Evolutionary conservation across 1,140 invertebrate genomes (phyloP).

Genomic region (Cyclina sinensis): DNA sequence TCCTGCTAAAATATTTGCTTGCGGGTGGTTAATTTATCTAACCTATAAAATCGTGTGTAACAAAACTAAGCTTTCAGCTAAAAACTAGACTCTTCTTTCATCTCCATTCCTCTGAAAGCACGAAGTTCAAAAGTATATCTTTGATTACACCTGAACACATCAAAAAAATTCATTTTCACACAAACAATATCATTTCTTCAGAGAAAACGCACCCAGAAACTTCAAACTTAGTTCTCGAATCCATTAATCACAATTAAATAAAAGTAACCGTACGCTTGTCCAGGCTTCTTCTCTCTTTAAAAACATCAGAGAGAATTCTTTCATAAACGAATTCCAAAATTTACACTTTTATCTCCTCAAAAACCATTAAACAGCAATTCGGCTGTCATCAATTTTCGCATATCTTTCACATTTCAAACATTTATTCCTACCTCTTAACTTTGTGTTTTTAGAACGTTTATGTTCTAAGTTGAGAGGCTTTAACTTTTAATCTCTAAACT

Average conservation of each 20-base stretch:
- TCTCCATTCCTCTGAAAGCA: background rate
- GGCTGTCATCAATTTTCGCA: conserved; percentile 18
- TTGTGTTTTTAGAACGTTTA: conserved; percentile 19
- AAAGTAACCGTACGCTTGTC: conserved; percentile 7
- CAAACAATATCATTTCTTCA: background rate
- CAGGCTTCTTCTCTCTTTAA: conserved; percentile 7
- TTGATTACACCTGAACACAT: background rate
- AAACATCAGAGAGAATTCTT: conserved; percentile 24
- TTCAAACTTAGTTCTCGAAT: conserved; percentile 4
- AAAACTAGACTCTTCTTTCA: conserved; percentile 11
- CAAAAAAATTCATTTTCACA: background rate
- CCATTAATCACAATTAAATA: conserved; percentile 35
- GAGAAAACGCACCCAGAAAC: conserved; percentile 7
- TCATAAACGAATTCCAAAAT: conserved; percentile 44
- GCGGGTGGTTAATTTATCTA: conserved; percentile 10
- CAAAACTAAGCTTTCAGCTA: background rate
- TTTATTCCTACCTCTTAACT: background rate
- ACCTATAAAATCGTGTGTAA: conserved; percentile 2
- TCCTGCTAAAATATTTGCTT: conserved; percentile 1
- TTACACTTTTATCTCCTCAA: conserved; percentile 26
- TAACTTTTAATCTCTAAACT: conserved; percentile 23
- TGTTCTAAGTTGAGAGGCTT: background rate
- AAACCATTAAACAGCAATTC: conserved; percentile 32
- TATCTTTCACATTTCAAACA: conserved; percentile 43
- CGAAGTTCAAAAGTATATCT: conserved; percentile 2